phyloP scores from a whole-genome alignment of 2,888 invertebrate species.

The Cerastis leucographa region DNA sequence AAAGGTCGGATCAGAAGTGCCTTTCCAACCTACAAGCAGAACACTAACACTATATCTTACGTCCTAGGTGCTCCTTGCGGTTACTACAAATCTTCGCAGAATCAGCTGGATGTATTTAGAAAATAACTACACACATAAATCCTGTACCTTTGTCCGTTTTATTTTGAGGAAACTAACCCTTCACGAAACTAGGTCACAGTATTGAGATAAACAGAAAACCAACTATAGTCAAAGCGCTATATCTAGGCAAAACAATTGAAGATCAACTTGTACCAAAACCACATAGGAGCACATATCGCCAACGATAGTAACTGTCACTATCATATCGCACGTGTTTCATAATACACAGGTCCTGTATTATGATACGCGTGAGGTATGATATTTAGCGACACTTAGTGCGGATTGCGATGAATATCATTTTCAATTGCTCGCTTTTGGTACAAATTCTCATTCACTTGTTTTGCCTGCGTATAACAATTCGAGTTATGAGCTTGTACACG shows the following conservation, averaged over 20 bases:
- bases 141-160: constrained; percentile 35
- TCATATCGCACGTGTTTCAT: no score
- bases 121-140: constrained; percentile 55
- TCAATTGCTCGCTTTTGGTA: no score
- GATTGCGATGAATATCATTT: no score
- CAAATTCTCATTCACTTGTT: no score
- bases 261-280: no score
- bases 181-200: neutral
- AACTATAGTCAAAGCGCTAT: neutral
- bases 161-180: constrained; percentile 25
- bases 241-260: neutral
- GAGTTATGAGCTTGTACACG: no score
- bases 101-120: constrained; percentile 51
- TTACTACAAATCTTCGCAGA: constrained; percentile 55
- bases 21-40: constrained; percentile 16
- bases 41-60: constrained; percentile 52
- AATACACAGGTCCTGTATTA: no score
- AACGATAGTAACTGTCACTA: no score
- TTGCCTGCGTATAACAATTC: no score
- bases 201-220: neutral
- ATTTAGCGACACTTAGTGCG: no score
- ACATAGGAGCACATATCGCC: no score
- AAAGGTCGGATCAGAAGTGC: constrained; percentile 24
- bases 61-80: constrained; percentile 40
- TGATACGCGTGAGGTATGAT: no score